A percentile compares a stretch with the other conserved stretches of the same genome.
These are phyloP conservation scores for Anarhynchus alexandrinus DNA, from an alignment of 2,113 vertebrate species.

Conservation along the genomic window DNA sequence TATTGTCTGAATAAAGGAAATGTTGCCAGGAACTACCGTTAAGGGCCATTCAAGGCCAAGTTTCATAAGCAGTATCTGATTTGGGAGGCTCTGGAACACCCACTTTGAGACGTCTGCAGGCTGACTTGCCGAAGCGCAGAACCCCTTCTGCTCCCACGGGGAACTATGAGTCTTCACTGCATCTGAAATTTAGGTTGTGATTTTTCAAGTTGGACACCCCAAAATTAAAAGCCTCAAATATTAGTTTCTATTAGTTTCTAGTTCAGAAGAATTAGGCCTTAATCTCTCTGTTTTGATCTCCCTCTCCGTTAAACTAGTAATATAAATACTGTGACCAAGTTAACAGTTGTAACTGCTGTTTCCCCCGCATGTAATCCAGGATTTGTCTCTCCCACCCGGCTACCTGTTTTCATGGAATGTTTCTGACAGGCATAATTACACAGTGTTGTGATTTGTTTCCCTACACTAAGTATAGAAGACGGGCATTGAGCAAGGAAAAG, in stretches of 20 bases:
- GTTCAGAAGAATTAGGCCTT: neutral
- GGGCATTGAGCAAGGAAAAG: neutral
- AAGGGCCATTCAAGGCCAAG: neutral
- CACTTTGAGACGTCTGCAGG: neutral
- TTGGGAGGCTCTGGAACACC: neutral
- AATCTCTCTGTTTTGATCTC: neutral
- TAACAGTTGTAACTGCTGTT: neutral
- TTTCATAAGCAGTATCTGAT: neutral
- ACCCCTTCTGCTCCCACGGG: neutral
- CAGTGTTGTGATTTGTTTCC: neutral
- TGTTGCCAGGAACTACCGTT: neutral
- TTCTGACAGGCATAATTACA: neutral
- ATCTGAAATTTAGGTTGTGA: neutral
- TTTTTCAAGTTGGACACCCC: neutral
- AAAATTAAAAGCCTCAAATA: neutral
- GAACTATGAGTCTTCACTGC: neutral
- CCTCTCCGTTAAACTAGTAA: neutral
- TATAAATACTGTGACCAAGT: neutral
- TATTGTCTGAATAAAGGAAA: neutral
- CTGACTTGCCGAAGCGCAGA: neutral
- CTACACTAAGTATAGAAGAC: neutral
- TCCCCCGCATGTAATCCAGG: neutral
- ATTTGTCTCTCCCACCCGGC: neutral
- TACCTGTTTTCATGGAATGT: neutral
- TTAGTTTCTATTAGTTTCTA: no score